Base-by-base conservation (phyloP, 2,888 invertebrate genomes). In the Acanthosoma haemorrhoidale region DNA sequence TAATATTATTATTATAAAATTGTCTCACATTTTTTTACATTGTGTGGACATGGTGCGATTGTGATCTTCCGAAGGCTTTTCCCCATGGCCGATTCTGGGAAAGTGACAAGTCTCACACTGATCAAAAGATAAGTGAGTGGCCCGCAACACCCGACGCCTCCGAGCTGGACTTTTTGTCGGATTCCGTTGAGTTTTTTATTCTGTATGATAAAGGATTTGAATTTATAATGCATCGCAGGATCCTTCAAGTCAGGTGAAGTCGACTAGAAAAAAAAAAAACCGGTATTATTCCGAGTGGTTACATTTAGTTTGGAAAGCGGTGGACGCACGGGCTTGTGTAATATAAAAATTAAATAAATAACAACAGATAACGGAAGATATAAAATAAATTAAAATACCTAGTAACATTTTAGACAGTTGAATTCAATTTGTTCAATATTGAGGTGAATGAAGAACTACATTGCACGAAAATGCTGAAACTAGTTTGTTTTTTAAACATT, bases 61-160 rank as follows among this genome's bases (percentile, higher is more conserved):
- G 43, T 18, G 21, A 43, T 43, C 43, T 11, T 11, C 21, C 43
- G 6, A 13, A n/a, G 43, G 43, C 21, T 60, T 60, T 60, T 34
- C 60, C 18, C 60, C 60, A 34, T 34, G 60, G 34, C 32, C 32
- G 31, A 60, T 60, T 60, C 32, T n/a, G 60, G 32, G 25, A 60
- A 60, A 60, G 32, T 60, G 60, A 60, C 60, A 60, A 36, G 32
- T 18, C 60, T 60, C 60, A 60, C 60, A 34, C 60, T 34, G 60
- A 60, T 60, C 60, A 18, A 4, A 16, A 60, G 60, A 60, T 60
- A 60, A n/a, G n/a, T n/a, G n/a, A n/a, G n/a, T n/a, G n/a, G n/a
- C n/a, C n/a, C n/a, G n/a, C n/a, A n/a, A n/a, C n/a, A n/a, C 31
- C 60, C 18, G 18, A 32, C 60, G 60, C 43, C 43, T 21, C 43